Evolutionary conservation across 1,140 invertebrate species (phyloP), one percentile per base, ranked within the genome.

Genomic region (Rhagoletis zephyria): DNA sequence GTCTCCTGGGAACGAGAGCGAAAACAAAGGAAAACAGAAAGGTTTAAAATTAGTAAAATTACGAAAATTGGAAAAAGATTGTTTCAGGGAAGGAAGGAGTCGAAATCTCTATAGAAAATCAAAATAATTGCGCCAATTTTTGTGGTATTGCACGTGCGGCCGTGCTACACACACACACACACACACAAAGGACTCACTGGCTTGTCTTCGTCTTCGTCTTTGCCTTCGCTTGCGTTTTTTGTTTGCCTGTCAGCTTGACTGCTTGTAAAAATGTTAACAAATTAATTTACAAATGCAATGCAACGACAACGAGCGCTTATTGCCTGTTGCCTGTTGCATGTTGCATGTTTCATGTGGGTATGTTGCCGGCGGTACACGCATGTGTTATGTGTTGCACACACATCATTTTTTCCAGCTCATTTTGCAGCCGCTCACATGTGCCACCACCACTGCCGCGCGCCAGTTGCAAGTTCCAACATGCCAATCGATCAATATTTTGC

Each of bases 1-100:
- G 88, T 89, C 87, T 89, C 88, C 88, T 89, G 63, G 4, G 40
- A 85, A 85, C 10, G 40, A 61, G 19, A 40, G 1, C 48, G 48
- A 77, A 85, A 88, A 74, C 2, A 63, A 74, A 14, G 87, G 2
- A 59, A 60, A 87, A 87, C 14, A 10, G 59, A 40, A 85, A 77
- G 42, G 61, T 2, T 19, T 30, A 81, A 81, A 81, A 81, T 81
- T 81, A 81, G 48, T 81, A 81, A 56, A 51, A 81, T 81, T 81
- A 56, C 48, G 12, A 67, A 81, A 81, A 81, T 81, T 81, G 74
- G 74, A n/a, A n/a, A 30, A 81, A 19, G 19, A 56, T 81, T 81
- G 48, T 81, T 12, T 14, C 51, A 7, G 30, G 10, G 1, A 12
- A 81, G 19, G 14, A 48, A 74, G 3, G 30, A n/a, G 12, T 63